These are phyloP conservation scores for Acrocephalus arundinaceus DNA, from an alignment of 2,113 vertebrate genomes.

Conservation along the genomic window DNA sequence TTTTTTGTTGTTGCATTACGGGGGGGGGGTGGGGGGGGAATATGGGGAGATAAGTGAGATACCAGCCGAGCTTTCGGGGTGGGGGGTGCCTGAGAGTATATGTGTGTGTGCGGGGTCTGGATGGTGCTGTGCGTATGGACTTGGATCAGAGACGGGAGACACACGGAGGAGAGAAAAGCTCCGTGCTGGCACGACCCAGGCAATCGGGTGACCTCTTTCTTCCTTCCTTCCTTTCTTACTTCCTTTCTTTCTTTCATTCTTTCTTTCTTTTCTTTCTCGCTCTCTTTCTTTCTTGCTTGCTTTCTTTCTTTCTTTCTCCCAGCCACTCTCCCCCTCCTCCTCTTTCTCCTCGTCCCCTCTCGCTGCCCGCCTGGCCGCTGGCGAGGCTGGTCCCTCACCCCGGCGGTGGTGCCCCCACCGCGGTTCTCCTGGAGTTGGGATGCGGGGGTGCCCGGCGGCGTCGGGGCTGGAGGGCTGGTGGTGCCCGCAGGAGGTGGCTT, in stretches of 20 bases:
- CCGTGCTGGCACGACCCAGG: slow-evolving; percentile 70
- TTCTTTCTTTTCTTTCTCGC: neutral
- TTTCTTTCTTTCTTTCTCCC: slow-evolving; percentile 1
- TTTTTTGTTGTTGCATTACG: too few species aligned
- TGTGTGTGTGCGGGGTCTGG: slow-evolving; percentile 49
- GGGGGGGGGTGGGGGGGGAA: too few species aligned
- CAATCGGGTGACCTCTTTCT: slow-evolving; percentile 78
- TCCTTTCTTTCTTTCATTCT: neutral
- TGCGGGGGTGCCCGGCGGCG: slow-evolving; percentile 71
- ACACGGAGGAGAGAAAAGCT: slow-evolving; percentile 61
- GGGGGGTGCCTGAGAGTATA: neutral
- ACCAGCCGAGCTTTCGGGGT: too few species aligned
- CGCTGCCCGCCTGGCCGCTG: slow-evolving; percentile 38
- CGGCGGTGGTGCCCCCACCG: slow-evolving; percentile 56
- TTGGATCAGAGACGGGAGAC: slow-evolving; percentile 66
- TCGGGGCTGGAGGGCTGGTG: slow-evolving; percentile 61
- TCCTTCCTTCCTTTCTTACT: slow-evolving; percentile 9
- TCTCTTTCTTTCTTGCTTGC: slow-evolving; percentile 1
- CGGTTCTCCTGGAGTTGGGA: slow-evolving; percentile 72
- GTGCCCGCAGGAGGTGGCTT: slow-evolving; percentile 71
- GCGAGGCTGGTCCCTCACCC: slow-evolving; percentile 68
- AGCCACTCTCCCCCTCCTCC: neutral
- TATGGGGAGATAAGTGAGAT: too few species aligned
- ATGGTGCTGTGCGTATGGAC: slow-evolving; percentile 73
- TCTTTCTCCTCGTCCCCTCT: slow-evolving; percentile 40